Base-by-base conservation (phyloP, 2,113 vertebrate genomes). In the Microcebus jonahi region DNA sequence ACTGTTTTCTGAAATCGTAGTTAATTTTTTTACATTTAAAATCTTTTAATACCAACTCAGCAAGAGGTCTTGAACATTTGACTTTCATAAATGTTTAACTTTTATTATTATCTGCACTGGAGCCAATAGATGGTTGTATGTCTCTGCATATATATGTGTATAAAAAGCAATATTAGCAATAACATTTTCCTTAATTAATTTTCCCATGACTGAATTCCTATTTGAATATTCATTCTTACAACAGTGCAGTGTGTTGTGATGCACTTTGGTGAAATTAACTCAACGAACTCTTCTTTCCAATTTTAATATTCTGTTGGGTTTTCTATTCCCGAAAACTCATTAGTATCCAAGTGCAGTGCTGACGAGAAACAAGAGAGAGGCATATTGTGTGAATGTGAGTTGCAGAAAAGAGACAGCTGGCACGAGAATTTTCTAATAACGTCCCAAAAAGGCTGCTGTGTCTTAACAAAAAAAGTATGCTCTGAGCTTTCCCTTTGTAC, bases 301-400 rank as follows among this genome's bases (percentile, higher is more conserved):
- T 98, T 98, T 97, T 98, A 98, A 98, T 98, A 98, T 98, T 99
- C 98, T 97, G 55, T 98, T 97, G 97, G 94, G 98, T 97, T 98
- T 97, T 96, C 95, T 96, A 93, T 98, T 99, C 98, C 97, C 92
- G 89, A 98, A 98, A 98, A 98, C 95, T 98, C 98, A 99, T 99
- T 99, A 99, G 98, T 98, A 98, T 99, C 98, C 98, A 98, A 98
- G 97, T 95, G 98, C 80, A 96, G 85, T 96, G 95, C 96, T 95
- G 97, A 98, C 96, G 96, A 98, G 98, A 98, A 98, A 98, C 97
- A 98, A 98, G 99, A 98, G 97, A 97, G 79, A 96, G 96, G 97
- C 97, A 98, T 98, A 99, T 99, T 99, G 99, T 98, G 98, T 97
- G 96, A 98, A 98, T 98, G 98, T 99, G 98, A 99, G 98, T 98